Conservation (phyloP, 2,113 vertebrate genomes). For the Tetrao urogallus region DNA sequence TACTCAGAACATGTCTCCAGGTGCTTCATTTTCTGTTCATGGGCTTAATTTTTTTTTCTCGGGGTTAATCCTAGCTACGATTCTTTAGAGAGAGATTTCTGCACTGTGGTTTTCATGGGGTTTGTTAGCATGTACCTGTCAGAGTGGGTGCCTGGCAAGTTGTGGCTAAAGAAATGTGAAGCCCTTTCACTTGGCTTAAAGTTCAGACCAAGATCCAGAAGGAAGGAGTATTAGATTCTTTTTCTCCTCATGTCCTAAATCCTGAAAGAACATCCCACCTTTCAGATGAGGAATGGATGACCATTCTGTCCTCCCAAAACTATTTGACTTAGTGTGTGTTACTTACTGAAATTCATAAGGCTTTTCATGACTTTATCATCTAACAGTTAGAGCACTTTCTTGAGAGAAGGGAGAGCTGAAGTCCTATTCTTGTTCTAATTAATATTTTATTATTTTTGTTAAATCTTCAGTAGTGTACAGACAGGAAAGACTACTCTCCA, state of each 20-base stretch:
- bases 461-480: not conserved
- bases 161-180: not conserved
- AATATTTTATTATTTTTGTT: not conserved
- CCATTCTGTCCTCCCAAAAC: not conserved
- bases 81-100: not conserved
- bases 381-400: not conserved
- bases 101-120: not conserved
- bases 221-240: not conserved
- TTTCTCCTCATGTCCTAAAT: not conserved
- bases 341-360: not conserved
- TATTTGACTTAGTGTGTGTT: not conserved
- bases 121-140: not conserved
- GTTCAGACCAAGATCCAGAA: not conserved
- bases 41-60: not conserved
- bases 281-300: not conserved
- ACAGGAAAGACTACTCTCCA: not conserved
- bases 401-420: not conserved
- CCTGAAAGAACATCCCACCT: not conserved
- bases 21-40: not conserved
- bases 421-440: not conserved
- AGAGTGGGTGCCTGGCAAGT: not conserved
- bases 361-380: not conserved
- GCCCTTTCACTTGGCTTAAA: not conserved
- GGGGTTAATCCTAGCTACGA: not conserved
- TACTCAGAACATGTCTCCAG: not conserved